These are phyloP conservation scores for Hyles lineata DNA, from an alignment of 2,888 invertebrate genomes.

Conservation along the genomic window DNA sequence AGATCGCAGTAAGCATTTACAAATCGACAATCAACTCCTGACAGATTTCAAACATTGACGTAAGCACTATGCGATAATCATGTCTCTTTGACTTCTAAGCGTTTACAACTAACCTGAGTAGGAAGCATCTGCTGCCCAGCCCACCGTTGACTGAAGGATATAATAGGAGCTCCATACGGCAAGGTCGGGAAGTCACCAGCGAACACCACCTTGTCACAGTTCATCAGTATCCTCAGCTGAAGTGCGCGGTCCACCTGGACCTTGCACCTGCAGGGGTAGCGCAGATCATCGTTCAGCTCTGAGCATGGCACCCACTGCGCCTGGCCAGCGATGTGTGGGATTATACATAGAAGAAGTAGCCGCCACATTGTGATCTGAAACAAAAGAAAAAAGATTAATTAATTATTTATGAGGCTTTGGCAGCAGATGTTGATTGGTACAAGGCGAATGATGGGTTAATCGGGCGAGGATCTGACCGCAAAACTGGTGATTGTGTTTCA, in stretches of 20 bases:
- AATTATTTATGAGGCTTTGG: neutral
- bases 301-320: constrained; percentile 89
- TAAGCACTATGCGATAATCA: no score
- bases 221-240: constrained; percentile 86
- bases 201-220: constrained; percentile 94
- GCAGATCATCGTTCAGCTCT: constrained; percentile 90
- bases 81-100: no score
- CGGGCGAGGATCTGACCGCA: no score
- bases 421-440: neutral
- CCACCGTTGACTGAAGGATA: constrained; percentile 91
- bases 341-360: constrained; percentile 62
- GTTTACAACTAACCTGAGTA: constrained; percentile 87
- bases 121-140: constrained; percentile 93
- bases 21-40: no score
- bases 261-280: constrained; percentile 88
- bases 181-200: constrained; percentile 90
- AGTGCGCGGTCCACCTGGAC: constrained; percentile 80
- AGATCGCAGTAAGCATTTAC: no score
- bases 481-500: no score
- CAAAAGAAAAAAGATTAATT: constrained; percentile 38
- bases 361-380: constrained; percentile 68
- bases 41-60: no score
- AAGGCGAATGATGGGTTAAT: no score
- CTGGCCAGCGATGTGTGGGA: constrained; percentile 61
- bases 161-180: constrained; percentile 92